These are phyloP conservation scores for Neodiprion virginianus DNA, from an alignment of 1,140 invertebrate species.

Conservation along the genomic window DNA sequence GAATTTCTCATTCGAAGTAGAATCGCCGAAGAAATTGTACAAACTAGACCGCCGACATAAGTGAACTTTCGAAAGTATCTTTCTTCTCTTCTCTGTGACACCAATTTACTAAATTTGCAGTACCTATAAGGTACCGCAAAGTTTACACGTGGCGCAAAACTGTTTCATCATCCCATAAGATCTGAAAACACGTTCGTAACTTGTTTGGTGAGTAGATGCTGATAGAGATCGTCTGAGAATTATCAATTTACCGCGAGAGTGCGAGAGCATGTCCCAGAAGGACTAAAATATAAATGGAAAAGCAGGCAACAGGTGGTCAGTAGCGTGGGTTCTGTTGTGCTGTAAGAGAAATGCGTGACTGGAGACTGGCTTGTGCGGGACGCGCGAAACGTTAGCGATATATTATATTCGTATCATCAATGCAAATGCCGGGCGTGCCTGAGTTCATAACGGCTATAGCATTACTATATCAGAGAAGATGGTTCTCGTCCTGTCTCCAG, in stretches of 20 bases:
- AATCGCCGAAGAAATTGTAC: too few species aligned
- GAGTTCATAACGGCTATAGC: constrained; percentile 53
- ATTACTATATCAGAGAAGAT: constrained; percentile 29
- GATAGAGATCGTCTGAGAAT: constrained; percentile 2
- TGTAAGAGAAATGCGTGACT: constrained; percentile 44
- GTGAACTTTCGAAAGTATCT: too few species aligned
- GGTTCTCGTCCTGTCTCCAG: constrained; percentile 28
- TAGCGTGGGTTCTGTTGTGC: constrained; percentile 44
- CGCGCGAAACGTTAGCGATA: constrained; percentile 38
- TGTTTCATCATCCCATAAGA: too few species aligned
- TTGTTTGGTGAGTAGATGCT: background rate
- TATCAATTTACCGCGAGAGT: constrained; percentile 13
- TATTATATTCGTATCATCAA: constrained; percentile 58
- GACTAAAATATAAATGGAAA: constrained; percentile 60
- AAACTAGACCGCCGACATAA: too few species aligned
- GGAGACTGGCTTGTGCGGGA: constrained; percentile 33
- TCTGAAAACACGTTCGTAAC: too few species aligned
- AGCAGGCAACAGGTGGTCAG: constrained; percentile 62
- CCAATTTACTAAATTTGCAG: too few species aligned
- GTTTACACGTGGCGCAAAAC: too few species aligned
- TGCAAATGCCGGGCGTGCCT: constrained; percentile 55
- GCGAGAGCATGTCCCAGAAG: constrained; percentile 8
- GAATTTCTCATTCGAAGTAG: too few species aligned
- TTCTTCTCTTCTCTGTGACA: too few species aligned
- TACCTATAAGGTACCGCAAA: too few species aligned